Percentiles rank a stretch among this genome's conserved stretches.
phyloP scores from a whole-genome alignment of 2,113 vertebrate genomes.

The Tor tambroides region DNA sequence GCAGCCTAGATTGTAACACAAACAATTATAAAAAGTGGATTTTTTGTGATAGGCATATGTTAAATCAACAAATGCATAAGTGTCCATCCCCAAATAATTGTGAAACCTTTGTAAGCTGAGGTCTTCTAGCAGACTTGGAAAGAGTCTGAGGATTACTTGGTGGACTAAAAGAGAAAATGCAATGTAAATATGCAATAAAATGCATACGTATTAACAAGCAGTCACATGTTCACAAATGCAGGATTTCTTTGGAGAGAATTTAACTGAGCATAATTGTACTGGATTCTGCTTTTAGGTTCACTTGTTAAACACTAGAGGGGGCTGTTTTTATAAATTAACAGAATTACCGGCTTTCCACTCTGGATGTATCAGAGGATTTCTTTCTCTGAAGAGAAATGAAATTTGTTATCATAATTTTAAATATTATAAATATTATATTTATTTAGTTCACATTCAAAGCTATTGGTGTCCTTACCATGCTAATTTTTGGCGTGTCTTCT shows the following conservation, averaged over 20 bases:
- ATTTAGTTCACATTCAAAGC: neutral
- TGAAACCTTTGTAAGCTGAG: constrained; percentile 53
- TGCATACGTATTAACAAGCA: neutral
- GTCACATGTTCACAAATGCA: neutral
- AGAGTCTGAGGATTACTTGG: constrained; percentile 42
- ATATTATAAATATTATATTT: neutral
- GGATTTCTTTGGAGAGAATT: no score
- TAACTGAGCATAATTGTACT: no score
- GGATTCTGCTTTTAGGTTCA: no score
- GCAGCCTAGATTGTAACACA: constrained; percentile 13
- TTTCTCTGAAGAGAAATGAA: constrained; percentile 57
- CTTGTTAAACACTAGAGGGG: constrained; percentile 28
- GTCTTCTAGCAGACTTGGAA: constrained; percentile 58
- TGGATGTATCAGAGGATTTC: constrained; percentile 43
- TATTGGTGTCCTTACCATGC: constrained; percentile 60
- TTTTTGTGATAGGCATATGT: neutral
- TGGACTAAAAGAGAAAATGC: constrained; percentile 47
- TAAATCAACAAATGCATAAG: neutral
- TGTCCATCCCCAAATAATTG: neutral
- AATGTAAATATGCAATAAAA: neutral
- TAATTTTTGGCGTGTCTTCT: constrained; percentile 49
- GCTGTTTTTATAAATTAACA: neutral
- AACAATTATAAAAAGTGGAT: neutral
- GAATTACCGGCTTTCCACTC: constrained; percentile 65
- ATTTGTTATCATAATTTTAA: neutral